phyloP scores from a whole-genome alignment of 2,797 vertebrate species.

The Anomalospiza imberbis region DNA sequence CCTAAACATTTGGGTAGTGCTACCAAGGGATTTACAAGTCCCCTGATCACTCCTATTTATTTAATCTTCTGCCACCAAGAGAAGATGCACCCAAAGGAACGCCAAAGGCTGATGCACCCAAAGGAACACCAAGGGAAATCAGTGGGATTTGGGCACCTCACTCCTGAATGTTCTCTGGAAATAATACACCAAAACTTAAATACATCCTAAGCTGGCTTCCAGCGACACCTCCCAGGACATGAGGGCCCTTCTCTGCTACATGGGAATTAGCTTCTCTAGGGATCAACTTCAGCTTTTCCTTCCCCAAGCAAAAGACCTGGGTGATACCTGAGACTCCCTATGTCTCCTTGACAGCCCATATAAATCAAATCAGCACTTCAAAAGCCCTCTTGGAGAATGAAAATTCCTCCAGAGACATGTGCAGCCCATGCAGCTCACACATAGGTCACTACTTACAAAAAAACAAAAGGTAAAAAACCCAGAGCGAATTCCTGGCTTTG shows the following conservation, averaged over 20 bases:
- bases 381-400: neutral
- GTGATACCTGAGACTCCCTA: neutral
- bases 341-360: neutral
- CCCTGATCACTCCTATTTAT: neutral
- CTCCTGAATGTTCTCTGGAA: neutral
- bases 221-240: rapidly evolving
- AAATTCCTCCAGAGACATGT: neutral
- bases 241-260: neutral
- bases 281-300: neutral
- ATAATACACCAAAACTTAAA: neutral
- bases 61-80: neutral
- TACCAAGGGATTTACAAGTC: neutral
- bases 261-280: neutral
- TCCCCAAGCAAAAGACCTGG: neutral
- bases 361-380: conserved; percentile 17
- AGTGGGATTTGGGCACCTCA: neutral
- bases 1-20: neutral
- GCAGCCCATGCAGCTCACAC: neutral
- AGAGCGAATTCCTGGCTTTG: neutral
- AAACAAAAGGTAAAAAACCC: neutral
- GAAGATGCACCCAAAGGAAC: neutral
- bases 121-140: neutral
- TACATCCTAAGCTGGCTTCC: neutral
- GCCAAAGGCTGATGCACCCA: neutral
- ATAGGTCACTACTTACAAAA: neutral